Evolutionary conservation across 1,140 invertebrate species (phyloP).

Genomic region (Drosophila triauraria): DNA sequence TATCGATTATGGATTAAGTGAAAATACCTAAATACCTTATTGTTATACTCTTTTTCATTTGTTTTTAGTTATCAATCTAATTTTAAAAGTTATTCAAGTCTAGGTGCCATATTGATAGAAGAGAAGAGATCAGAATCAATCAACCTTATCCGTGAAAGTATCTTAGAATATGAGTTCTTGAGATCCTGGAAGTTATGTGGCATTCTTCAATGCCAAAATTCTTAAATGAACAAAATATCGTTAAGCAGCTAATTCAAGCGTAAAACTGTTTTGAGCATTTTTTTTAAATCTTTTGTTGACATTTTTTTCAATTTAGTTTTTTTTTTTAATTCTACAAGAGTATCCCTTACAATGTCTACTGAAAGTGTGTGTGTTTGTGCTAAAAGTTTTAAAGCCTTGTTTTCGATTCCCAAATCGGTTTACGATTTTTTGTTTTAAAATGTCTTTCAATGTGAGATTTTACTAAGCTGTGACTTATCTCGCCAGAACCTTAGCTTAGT

Average conservation of each 20-base stretch:
- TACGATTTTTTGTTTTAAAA: not conserved
- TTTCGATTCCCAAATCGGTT: too few species aligned
- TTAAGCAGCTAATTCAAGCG: not conserved
- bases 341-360: not conserved
- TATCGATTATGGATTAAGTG: constrained; percentile 9
- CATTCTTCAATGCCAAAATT: constrained; percentile 5
- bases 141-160: not conserved
- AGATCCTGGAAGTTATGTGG: not conserved
- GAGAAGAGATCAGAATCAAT: not conserved
- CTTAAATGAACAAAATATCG: not conserved
- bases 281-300: not conserved
- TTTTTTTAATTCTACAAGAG: not conserved
- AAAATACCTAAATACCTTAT: constrained; percentile 26
- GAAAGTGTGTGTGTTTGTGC: not conserved
- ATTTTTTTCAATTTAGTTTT: too few species aligned
- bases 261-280: not conserved
- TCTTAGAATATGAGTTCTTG: not conserved
- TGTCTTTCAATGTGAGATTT: not conserved
- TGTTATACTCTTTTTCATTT: constrained; percentile 45
- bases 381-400: not conserved
- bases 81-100: not conserved
- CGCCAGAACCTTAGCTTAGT: constrained; percentile 16
- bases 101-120: constrained; percentile 4
- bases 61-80: not conserved
- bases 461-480: not conserved